Percentiles rank a stretch among this genome's conserved stretches.
phyloP scores from a whole-genome alignment of 2,888 invertebrate genomes.

The Drosophila kanekoi region DNA sequence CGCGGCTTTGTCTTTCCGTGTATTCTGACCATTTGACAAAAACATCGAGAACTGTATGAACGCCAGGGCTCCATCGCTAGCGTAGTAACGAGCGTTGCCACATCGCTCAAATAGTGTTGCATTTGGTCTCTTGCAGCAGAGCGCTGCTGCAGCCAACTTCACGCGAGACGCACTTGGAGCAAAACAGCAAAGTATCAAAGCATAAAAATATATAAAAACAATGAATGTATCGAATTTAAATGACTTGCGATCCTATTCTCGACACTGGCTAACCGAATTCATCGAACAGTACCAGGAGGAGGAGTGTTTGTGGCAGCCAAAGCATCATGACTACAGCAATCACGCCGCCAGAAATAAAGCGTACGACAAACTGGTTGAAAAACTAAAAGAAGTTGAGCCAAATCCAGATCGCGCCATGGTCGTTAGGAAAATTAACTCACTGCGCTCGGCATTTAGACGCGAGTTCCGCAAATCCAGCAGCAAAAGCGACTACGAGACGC shows the following conservation, averaged over 20 bases:
- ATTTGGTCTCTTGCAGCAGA: slow-evolving; percentile 14
- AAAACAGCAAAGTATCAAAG: slow-evolving; percentile 59
- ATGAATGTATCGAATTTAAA: slow-evolving; percentile 75
- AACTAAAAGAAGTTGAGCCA: slow-evolving; percentile 84
- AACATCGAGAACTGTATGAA: slow-evolving; percentile 28
- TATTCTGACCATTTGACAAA: slow-evolving; percentile 23
- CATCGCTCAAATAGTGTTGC: neutral
- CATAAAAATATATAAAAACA: slow-evolving; percentile 24
- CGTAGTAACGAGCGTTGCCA: slow-evolving; percentile 20
- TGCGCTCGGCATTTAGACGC: slow-evolving; percentile 83
- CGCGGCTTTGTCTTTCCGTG: slow-evolving; percentile 40
- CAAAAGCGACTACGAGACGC: slow-evolving; percentile 82
- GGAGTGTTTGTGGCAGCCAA: slow-evolving; percentile 84
- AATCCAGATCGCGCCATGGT: slow-evolving; percentile 84
- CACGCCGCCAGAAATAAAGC: slow-evolving; percentile 83
- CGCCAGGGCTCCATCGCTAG: slow-evolving; percentile 27
- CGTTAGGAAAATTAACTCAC: slow-evolving; percentile 84
- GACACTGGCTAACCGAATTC: slow-evolving; percentile 84
- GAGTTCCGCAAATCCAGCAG: slow-evolving; percentile 82
- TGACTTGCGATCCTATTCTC: slow-evolving; percentile 83
- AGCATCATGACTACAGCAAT: slow-evolving; percentile 84
- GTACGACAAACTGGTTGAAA: slow-evolving; percentile 84
- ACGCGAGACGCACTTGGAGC: slow-evolving; percentile 68
- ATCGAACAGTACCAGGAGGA: slow-evolving; percentile 84
- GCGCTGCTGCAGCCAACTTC: slow-evolving; percentile 61